These are phyloP conservation scores for Pelmatolapia mariae DNA, from an alignment of 2,113 vertebrate genomes.

Conservation along the genomic window DNA sequence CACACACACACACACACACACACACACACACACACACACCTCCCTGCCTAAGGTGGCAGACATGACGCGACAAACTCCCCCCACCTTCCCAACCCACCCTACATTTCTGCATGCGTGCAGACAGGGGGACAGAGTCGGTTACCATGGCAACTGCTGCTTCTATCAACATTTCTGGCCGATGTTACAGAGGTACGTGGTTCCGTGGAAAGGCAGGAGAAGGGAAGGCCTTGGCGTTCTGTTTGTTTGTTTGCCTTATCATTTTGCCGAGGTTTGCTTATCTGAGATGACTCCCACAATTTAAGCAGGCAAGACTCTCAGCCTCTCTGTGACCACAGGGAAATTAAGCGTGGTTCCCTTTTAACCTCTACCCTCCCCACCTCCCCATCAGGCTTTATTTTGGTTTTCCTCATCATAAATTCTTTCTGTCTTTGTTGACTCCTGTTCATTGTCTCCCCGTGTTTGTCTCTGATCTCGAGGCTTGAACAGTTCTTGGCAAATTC, in stretches of 20 bases:
- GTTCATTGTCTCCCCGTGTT: background rate
- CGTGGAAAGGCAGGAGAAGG: background rate
- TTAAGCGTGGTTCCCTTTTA: slow-evolving; percentile 1
- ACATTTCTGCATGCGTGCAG: slow-evolving; percentile 7
- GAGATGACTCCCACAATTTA: background rate
- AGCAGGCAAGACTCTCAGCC: background rate
- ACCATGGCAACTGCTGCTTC: slow-evolving; percentile 54
- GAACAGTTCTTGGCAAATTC: background rate
- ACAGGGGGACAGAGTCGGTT: slow-evolving; percentile 37
- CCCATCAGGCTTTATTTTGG: background rate
- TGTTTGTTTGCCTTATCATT: slow-evolving; percentile 32
- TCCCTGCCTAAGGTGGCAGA: slow-evolving; percentile 30
- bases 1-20: too few species aligned
- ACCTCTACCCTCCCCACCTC: background rate
- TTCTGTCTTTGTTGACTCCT: background rate
- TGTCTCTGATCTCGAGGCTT: background rate
- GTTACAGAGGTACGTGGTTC: background rate
- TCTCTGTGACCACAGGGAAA: background rate
- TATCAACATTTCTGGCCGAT: background rate
- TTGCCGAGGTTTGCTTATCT: slow-evolving; percentile 12
- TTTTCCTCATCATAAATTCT: background rate
- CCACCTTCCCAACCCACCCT: background rate
- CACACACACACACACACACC: background rate
- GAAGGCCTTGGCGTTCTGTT: slow-evolving; percentile 8
- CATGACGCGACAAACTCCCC: slow-evolving; percentile 18